phyloP scores from a whole-genome alignment of 2,888 invertebrate genomes.

The Eulithis prunata region DNA sequence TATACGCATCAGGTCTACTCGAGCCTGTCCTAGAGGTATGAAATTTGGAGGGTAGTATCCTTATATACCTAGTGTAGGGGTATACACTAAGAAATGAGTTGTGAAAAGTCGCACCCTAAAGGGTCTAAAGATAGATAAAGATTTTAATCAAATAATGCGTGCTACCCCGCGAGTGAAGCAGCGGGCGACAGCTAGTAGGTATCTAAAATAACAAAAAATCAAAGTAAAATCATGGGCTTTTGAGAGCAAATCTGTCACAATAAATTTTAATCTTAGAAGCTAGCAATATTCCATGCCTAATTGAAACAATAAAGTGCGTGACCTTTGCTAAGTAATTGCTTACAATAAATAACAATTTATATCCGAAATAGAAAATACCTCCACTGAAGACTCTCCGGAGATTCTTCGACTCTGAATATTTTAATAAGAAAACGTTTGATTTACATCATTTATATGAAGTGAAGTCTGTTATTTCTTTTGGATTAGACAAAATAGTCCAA shows the following conservation, averaged over 20 bases:
- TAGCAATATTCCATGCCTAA: slow-evolving; percentile 29
- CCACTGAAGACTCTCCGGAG: slow-evolving; percentile 27
- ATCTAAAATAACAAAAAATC: background rate
- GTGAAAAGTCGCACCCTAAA: too few relatives aligned
- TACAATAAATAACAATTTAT: slow-evolving; percentile 59
- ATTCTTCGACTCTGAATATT: slow-evolving; percentile 58
- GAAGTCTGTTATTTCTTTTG: background rate
- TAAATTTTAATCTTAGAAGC: slow-evolving; percentile 26
- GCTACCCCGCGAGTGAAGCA: too few relatives aligned
- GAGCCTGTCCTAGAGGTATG: too few relatives aligned
- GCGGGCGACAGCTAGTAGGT: too few relatives aligned
- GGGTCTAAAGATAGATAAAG: too few relatives aligned
- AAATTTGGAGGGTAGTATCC: too few relatives aligned
- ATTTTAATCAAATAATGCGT: too few relatives aligned
- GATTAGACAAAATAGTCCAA: too few relatives aligned
- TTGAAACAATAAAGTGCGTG: slow-evolving; percentile 48
- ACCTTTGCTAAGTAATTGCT: slow-evolving; percentile 53
- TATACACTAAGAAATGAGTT: too few relatives aligned
- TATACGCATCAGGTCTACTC: too few relatives aligned
- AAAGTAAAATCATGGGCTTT: background rate
- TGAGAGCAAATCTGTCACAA: slow-evolving; percentile 1
- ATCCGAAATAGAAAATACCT: slow-evolving; percentile 53
- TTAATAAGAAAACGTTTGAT: slow-evolving; percentile 72
- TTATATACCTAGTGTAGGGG: too few relatives aligned
- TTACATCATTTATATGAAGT: slow-evolving; percentile 60